Percentiles rank a stretch among this genome's conserved stretches.
Conservation (phyloP, 2,113 vertebrate genomes). For the Misgurnus mizolepis region DNA sequence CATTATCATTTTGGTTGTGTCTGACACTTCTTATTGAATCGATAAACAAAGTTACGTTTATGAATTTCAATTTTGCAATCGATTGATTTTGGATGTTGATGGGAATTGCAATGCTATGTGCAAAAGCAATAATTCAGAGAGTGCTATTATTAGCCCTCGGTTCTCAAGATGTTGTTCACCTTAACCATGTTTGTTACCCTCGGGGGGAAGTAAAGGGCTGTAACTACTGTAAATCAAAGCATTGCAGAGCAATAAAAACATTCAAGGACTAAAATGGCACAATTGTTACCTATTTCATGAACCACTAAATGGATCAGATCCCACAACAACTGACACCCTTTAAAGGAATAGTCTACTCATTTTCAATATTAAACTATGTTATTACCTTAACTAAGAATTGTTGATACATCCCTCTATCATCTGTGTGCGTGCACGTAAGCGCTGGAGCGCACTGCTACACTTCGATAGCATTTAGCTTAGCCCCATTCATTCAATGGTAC, state of each 20-base stretch:
- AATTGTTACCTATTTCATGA: not conserved
- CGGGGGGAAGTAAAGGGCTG: not conserved
- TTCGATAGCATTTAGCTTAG: too few species aligned
- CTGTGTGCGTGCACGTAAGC: too few species aligned
- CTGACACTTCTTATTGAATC: slow-evolving; percentile 18
- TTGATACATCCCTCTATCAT: too few species aligned
- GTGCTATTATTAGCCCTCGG: not conserved
- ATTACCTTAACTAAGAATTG: too few species aligned
- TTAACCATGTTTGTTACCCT: not conserved
- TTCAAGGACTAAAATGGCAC: not conserved
- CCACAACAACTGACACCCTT: not conserved
- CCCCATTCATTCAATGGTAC: too few species aligned
- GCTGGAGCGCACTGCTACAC: too few species aligned
- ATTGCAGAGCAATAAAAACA: not conserved
- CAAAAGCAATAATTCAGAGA: slow-evolving; percentile 19
- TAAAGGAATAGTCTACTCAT: too few species aligned
- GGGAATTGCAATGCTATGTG: not conserved
- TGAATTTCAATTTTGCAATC: slow-evolving; percentile 24
- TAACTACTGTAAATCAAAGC: not conserved
- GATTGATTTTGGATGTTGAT: slow-evolving; percentile 26
- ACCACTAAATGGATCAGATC: not conserved
- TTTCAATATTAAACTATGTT: too few species aligned
- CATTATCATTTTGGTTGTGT: slow-evolving; percentile 5
- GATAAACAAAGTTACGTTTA: slow-evolving; percentile 28
- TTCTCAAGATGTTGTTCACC: slow-evolving; percentile 1